Base-by-base conservation (phyloP, 2,797 vertebrate genomes). In the Malacoraja senta region DNA sequence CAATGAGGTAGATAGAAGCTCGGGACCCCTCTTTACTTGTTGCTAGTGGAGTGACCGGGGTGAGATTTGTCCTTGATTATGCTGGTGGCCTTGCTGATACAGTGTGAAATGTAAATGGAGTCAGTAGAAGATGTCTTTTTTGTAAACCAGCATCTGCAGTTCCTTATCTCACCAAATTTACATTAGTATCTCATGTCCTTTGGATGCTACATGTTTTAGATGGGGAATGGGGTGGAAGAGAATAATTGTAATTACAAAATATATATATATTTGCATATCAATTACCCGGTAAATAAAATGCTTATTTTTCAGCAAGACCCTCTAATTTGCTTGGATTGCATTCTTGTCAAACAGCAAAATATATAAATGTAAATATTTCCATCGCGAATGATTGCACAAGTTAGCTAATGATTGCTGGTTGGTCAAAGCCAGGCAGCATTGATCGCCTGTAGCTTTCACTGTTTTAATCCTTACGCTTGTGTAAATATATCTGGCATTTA, bases 391-490 rank as follows among this genome's bases (percentile, higher is more conserved):
- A 44, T 72, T 91, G 19, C 65, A 44, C 61, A 91, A 71, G 65
- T 91, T 91, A 35, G 35, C 68, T 44, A 72, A 74, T 91, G 84
- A 88, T 88, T 88, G 84, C 63, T 63, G n/a, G 58, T n/a, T 32
- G 61, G 65, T 88, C 61, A 88, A 88, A 88, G n/a, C 15, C 15
- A 26, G 65, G 32, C 15, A 65, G 63, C 9, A 32, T 88, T 88
- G 84, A 88, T 19, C 17, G n/a, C 13, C n/a, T 2, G 29, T 21
- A 65, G 58, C 29, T 32, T 65, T 88, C 61, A 63, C n/a, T 21
- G 29, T 65, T 88, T 15, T 32, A 32, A 15, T 35, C 84, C 58
- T 9, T 53, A 53, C 44, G 4, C 44, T 53, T 53, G 44, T 53
- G 44, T 53, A 53, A 53, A 53, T 53, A 53, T 53, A 7, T n/a